These are phyloP conservation scores for Macrosoma leucophasiata DNA, from an alignment of 2,888 invertebrate species.

Conservation along the genomic window DNA sequence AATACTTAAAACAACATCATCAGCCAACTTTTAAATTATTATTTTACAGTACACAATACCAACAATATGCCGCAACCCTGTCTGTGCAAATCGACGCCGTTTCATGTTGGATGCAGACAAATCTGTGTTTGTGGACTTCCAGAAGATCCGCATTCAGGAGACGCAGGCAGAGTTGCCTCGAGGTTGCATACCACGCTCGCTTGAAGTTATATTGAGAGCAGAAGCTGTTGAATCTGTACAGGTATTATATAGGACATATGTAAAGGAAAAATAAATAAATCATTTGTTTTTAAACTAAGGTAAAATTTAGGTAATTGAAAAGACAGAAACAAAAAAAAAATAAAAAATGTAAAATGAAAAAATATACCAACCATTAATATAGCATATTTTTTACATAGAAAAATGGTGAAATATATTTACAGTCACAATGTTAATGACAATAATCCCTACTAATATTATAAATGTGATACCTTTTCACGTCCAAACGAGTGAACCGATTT, in stretches of 20 bases:
- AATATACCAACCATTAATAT: no score
- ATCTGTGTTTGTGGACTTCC: constrained; percentile 97
- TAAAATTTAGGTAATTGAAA: not conserved
- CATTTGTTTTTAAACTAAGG: not conserved
- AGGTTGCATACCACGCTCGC: constrained; percentile 96
- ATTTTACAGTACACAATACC: constrained; percentile 89
- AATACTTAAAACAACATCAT: not conserved
- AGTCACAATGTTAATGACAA: no score
- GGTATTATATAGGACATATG: no score
- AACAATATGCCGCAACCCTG: constrained; percentile 96
- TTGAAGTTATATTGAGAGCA: constrained; percentile 95
- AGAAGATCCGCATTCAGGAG: constrained; percentile 98
- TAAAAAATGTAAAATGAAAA: no score
- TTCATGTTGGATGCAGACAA: constrained; percentile 96
- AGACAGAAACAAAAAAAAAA: not conserved
- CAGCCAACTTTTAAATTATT: not conserved
- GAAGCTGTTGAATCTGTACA: constrained; percentile 98
- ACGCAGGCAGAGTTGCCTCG: constrained; percentile 97
- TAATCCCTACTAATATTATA: no score
- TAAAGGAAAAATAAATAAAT: not conserved
- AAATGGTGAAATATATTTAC: no score
- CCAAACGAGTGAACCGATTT: no score
- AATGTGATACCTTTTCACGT: no score
- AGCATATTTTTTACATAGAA: no score
- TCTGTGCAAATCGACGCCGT: constrained; percentile 92